Evolutionary conservation across 2,888 invertebrate genomes (phyloP), one percentile per base, ranked within the genome.

Genomic region (Choreutis nemorana): DNA sequence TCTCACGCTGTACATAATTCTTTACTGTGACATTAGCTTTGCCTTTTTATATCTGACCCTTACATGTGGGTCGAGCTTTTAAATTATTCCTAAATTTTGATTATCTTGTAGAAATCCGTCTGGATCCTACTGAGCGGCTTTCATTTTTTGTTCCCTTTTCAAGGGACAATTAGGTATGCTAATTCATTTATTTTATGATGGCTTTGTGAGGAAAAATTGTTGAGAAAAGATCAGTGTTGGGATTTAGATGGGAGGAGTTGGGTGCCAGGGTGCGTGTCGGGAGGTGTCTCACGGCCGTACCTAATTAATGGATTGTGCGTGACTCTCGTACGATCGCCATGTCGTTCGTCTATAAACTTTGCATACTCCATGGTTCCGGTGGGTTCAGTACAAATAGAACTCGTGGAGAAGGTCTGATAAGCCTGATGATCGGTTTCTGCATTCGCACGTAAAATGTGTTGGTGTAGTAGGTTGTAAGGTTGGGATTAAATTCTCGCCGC

Each of bases 91-190:
- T 40, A 60, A 71, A 66, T 63, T 70, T 71, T 70, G 66, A 73
- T 72, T 73, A 65, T 61, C 57, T 62, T 55, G 52, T 54, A 60
- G 55, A 65, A 67, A 64, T 64, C 56, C 57, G 56, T 43, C 53
- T 51, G 54, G 55, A 60, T 55, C 57, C 55, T 48, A 46, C 43
- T 42, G 53, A 58, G 52, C 49, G 50, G 44, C 53, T 59, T 62
- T 57, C 51, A 50, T 62, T 66, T 70, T 70, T 66, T 65, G 59
- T 63, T 61, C 53, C 50, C 56, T 53, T 63, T 65, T 57, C 55
- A 56, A 57, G 53, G 53, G 60, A 64, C 73, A 75, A 71, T 75
- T 71, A 72, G 56, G 61, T 65, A 73, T 73, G 72, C 63, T 72
- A 71, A 75, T 75, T 66, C 64, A 60, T 62, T 67, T 65, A 64